Base-by-base conservation (phyloP, 2,797 vertebrate species). In the Todus mexicanus region DNA sequence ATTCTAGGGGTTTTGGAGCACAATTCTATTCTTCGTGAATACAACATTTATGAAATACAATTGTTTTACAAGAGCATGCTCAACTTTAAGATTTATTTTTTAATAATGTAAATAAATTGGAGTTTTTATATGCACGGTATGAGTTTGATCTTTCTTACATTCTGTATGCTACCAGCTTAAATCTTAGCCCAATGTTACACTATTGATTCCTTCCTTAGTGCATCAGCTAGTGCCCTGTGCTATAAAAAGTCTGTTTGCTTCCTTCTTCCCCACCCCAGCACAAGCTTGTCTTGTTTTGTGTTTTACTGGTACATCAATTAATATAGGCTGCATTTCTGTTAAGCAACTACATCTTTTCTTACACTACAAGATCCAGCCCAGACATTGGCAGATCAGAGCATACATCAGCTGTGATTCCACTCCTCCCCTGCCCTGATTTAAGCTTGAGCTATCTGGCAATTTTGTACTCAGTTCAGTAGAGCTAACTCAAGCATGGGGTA, bases 81-180 rank as follows among this genome's bases (percentile, higher is more conserved):
- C 13, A 8, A 80, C 60, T 53, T 60, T 57, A 88, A 94, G 57
- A 53, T 59, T 54, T 82, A 15, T 90, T 89, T 93, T 92, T 84
- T 89, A 94, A 38, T 66, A 61, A 71, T 66, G 54, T 95, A 84
- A 97, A 95, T 95, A 97, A 96, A 93, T 40, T 50, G 25, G 64
- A 73, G 29, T 29, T 94, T 96, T 79, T 92, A 53, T 78, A 83
- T 48, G 31, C 66, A 68, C 40, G 14, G n/a, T 90, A 48, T 77
- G 26, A 29, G 43, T 70, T 61, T 56, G 37, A 59, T 71, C 33
- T 68, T 17, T 80, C 68, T 71, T 40, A n/a, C 17, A 19, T 85
- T 90, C 45, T 77, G 21, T 51, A 64, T 21, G 33, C 60, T 69
- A 79, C 15, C 13, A 19, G 29, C 61, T 64, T 90, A 59, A 77